phyloP scores from a whole-genome alignment of 2,888 invertebrate species.

The Lamproptera curius region DNA sequence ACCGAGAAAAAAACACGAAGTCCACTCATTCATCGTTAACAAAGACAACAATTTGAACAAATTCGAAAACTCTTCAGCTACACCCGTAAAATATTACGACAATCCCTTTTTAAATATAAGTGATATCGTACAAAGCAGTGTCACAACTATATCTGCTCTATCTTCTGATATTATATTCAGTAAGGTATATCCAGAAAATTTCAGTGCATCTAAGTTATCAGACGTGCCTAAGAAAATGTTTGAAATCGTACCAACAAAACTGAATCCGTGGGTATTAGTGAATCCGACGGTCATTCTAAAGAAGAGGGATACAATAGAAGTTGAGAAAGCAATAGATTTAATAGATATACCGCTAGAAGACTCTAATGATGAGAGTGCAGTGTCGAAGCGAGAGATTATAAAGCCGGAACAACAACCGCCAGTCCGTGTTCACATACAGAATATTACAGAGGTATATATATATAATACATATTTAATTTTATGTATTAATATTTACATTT shows the following conservation, averaged over 20 bases:
- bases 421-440: slow-evolving; percentile 83
- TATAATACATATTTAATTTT: no score
- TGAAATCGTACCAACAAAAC: slow-evolving; percentile 50
- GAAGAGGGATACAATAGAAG: slow-evolving; percentile 54
- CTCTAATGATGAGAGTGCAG: slow-evolving; percentile 48
- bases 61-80: slow-evolving; percentile 39
- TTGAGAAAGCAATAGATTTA: slow-evolving; percentile 39
- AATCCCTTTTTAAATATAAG: slow-evolving; percentile 37
- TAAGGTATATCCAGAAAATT: slow-evolving; percentile 37
- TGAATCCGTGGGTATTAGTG: slow-evolving; percentile 60
- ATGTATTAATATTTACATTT: no score
- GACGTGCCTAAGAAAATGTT: no score
- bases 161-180: slow-evolving; percentile 9
- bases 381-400: slow-evolving; percentile 67
- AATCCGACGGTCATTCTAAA: slow-evolving; percentile 52
- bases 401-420: slow-evolving; percentile 74
- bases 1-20: slow-evolving; percentile 67
- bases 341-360: slow-evolving; percentile 63
- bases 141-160: slow-evolving; percentile 18
- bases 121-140: slow-evolving; percentile 25
- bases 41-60: slow-evolving; percentile 48
- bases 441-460: slow-evolving; percentile 79
- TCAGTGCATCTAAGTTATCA: neutral
- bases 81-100: slow-evolving; percentile 50
- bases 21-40: slow-evolving; percentile 65